Evolutionary conservation across 2,797 vertebrate genomes (phyloP), one percentile per base, ranked within the genome.

Genomic region (Enteromius radiatus): DNA sequence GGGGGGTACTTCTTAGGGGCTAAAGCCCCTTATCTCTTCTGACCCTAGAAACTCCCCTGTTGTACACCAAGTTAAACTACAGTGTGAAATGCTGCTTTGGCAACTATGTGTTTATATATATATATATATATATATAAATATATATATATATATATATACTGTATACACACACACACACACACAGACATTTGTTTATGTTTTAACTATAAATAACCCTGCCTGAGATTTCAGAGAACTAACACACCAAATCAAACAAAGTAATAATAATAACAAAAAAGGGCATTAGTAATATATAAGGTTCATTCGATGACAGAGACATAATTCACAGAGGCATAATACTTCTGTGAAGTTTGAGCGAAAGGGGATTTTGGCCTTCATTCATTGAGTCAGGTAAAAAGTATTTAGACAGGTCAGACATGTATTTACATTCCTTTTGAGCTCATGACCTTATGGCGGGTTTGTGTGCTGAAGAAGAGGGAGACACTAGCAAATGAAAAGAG

Each of bases 401-500:
- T 33, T 65, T 9, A 65, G 1, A 33, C 31, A 45, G 38, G 0
- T 64, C 19, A 17, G 45, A 19, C 1, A 64, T n/a, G 11, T 12
- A 45, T 11, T 28, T 59, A 2, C 19, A 11, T 52, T 61, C 31
- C n/a, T 56, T 56, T 54, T 15, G 9, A 43, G 2, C 65, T 14
- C 19, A 56, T 45, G 2, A 15, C 10, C 1, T 5, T 65, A 17
- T 41, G 10, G 70, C 17, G 33, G 14, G 36, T n/a, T 38, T 21
- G 28, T 31, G 14, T 54, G 19, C 28, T 76, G 61, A 59, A 15
- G 67, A 83, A 78, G 43, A 75, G 45, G 8, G 49, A 65, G 52
- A 26, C 11, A 15, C 64, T 76, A 82, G 41, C 81, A 41, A 80
- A 64, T 77, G 38, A 41, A 86, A 88, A 54, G 64, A 83, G 85